Conservation (phyloP, 2,797 vertebrate genomes). For the Natrix natrix region DNA sequence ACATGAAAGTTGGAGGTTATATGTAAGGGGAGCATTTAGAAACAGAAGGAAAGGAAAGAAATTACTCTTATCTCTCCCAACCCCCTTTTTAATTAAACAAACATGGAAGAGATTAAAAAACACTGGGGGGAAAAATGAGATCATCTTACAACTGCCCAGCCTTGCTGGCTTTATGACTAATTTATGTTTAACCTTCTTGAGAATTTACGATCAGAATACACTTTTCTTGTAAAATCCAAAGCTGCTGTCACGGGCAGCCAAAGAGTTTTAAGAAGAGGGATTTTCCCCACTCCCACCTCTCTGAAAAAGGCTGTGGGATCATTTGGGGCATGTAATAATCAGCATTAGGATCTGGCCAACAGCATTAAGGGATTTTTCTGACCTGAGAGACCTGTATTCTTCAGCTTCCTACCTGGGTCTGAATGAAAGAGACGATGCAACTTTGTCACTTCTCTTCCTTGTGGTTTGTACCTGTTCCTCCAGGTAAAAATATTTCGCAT, state of each 20-base stretch:
- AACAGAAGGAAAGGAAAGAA: conserved; percentile 68
- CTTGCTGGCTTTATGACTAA: conserved; percentile 94
- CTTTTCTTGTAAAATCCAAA: conserved; percentile 75
- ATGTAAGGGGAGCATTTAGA: conserved; percentile 66
- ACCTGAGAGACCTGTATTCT: neutral
- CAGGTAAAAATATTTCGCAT: neutral
- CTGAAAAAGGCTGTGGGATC: conserved; percentile 48
- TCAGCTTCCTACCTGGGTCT: neutral
- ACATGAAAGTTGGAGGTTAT: conserved; percentile 68
- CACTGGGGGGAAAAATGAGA: conserved; percentile 78
- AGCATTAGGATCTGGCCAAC: conserved; percentile 17
- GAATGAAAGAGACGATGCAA: neutral
- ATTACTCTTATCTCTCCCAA: conserved; percentile 29
- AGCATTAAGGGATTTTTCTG: neutral
- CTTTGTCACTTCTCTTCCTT: neutral
- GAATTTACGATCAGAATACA: conserved; percentile 76
- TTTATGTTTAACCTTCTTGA: conserved; percentile 90
- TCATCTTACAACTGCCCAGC: conserved; percentile 78
- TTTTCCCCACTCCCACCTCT: neutral
- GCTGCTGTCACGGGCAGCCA: conserved; percentile 64
- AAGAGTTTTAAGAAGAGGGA: conserved; percentile 48
- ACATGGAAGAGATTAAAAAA: conserved; percentile 77
- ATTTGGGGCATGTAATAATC: conserved; percentile 42
- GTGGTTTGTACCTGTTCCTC: neutral
- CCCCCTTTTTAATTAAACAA: conserved; percentile 72